Percentiles rank a stretch among this genome's conserved stretches.
phyloP scores from a whole-genome alignment of 2,888 invertebrate genomes.

The Pasiphila rectangulata region DNA sequence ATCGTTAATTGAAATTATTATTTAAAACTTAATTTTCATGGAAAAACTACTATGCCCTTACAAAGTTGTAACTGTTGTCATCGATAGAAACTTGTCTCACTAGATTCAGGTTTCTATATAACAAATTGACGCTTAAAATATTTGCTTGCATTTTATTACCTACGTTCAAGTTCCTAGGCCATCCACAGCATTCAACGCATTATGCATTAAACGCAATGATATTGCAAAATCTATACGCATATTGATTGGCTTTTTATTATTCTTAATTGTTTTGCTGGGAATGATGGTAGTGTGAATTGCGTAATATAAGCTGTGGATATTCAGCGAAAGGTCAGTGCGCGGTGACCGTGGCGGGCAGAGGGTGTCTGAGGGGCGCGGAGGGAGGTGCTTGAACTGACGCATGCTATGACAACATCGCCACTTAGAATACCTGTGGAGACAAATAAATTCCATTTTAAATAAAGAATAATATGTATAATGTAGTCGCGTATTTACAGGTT shows the following conservation, averaged over 20 bases:
- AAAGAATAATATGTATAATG: too few species aligned
- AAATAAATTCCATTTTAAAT: too few species aligned
- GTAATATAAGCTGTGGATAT: conserved; percentile 56
- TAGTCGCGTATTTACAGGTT: too few species aligned
- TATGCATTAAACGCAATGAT: conserved; percentile 1
- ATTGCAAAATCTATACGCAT: conserved; percentile 17
- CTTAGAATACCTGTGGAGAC: background rate
- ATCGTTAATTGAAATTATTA: too few species aligned
- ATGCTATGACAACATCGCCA: conserved; percentile 35
- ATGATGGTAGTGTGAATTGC: conserved; percentile 50
- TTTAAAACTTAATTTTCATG: too few species aligned
- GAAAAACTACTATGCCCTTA: too few species aligned
- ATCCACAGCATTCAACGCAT: conserved; percentile 11
- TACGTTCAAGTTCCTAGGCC: conserved; percentile 2
- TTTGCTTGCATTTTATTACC: background rate
- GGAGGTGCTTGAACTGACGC: conserved; percentile 25
- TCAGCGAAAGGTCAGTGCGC: conserved; percentile 71
- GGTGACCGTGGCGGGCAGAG: conserved; percentile 69
- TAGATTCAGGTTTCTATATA: too few species aligned
- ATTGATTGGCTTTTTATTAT: conserved; percentile 31
- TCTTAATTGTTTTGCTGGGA: conserved; percentile 27
- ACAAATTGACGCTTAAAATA: background rate
- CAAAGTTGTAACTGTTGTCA: background rate
- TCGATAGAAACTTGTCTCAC: background rate
- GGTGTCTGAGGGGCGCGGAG: conserved; percentile 37